Evolutionary conservation across 2,113 vertebrate genomes (phyloP), one percentile per base, ranked within the genome.

Genomic region (Dipodomys merriami): DNA sequence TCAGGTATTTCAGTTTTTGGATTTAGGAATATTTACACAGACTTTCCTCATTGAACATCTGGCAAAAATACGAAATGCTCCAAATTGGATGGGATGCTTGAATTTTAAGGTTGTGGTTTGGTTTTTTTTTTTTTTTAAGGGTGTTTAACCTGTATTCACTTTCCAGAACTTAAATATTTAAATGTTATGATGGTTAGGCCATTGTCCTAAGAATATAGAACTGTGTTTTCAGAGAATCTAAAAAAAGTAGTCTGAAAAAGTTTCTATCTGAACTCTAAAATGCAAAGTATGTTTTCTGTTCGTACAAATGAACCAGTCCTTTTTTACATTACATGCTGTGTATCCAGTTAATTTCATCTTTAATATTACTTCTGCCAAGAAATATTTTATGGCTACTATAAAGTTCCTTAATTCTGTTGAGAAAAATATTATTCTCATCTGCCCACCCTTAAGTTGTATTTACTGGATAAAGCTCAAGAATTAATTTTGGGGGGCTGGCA

Each of bases 151-250:
- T 74, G 39, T 74, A 72, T 25, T 79, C 10, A 33, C 46, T 86
- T 92, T 92, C 7, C 86, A 57, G 19, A 22, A 90, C 74, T 80
- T 84, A 69, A 74, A 76, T 91, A 67, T 82, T 92, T 94, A 90
- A 82, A 78, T 72, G 22, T 91, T 82, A 15, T 1, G 77, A 29
- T 64, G 22, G 16, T 80, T 74, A 84, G 74, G n/a, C 67, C 20
- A 35, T 71, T 84, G 49, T 39, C 93, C 6, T 69, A 83, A 35
- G 27, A 91, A 85, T 91, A 68, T 84, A 94, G 46, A 88, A n/a
- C 11, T 25, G 49, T 29, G 60, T 27, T 46, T 57, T n/a, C 33
- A 4, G n/a, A 90, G 20, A 64, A 7, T 65, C 65, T 5, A 49
- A 60, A 49, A 81, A 82, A 64, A 7, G 44, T 87, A 93, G 53